Conservation (phyloP, 2,113 vertebrate species). For the Marmota flaviventris region DNA sequence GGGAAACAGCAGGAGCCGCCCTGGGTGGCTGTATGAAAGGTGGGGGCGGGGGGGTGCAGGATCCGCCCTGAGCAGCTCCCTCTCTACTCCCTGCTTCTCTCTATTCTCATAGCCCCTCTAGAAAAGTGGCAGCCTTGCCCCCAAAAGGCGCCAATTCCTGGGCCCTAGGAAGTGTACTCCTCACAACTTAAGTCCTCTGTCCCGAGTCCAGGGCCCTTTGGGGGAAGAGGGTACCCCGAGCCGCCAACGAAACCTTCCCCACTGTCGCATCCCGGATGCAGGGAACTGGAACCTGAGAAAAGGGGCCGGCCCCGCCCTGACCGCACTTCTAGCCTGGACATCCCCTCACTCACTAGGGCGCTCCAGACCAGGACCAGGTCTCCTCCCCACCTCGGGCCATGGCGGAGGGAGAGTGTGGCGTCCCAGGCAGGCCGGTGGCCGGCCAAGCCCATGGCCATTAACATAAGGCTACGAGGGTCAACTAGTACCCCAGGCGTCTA, state of each 20-base stretch:
- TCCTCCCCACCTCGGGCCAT: neutral
- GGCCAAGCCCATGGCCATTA: neutral
- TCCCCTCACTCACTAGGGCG: neutral
- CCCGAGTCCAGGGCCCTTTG: neutral
- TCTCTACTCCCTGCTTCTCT: slow-evolving; percentile 9
- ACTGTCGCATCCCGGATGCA: slow-evolving; percentile 17
- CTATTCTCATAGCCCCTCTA: neutral
- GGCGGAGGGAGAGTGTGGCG: neutral
- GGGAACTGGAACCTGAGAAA: slow-evolving; percentile 60
- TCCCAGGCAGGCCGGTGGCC: neutral
- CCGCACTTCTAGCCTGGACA: neutral
- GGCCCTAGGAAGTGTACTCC: neutral
- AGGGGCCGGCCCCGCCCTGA: slow-evolving; percentile 10
- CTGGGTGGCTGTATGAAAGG: neutral
- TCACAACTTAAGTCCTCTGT: neutral
- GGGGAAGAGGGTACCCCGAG: neutral
- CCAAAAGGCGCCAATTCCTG: slow-evolving; percentile 58
- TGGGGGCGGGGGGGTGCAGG: neutral
- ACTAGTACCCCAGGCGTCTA: neutral
- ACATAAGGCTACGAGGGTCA: neutral
- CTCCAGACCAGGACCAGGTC: neutral
- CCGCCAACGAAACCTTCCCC: neutral
- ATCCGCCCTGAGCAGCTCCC: slow-evolving; percentile 60
- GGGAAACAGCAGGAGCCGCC: neutral
- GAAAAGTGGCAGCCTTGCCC: neutral